Conservation (phyloP, 2,888 invertebrate species). For the Malachius bipustulatus region DNA sequence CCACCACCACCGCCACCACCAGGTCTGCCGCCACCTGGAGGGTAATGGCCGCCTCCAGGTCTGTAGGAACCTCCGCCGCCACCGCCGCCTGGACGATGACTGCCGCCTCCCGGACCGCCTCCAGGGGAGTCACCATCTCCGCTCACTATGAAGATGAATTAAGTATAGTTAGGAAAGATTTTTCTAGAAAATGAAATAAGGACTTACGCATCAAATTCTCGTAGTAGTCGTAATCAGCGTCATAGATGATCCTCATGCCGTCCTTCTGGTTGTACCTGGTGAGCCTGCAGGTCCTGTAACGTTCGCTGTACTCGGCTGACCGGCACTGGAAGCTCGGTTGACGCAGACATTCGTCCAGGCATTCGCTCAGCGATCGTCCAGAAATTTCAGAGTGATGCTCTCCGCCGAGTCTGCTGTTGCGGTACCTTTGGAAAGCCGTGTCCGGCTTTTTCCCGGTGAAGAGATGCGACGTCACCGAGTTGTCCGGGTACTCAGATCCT, state of each 20-base stretch:
- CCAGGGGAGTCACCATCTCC: no score
- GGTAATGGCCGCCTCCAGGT: constrained; percentile 19
- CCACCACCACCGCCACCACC: constrained; percentile 15
- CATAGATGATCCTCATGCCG: constrained; percentile 78
- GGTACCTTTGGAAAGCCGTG: constrained; percentile 78
- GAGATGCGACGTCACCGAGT: constrained; percentile 72
- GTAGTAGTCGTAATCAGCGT: constrained; percentile 86
- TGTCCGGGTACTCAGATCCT: constrained; percentile 80
- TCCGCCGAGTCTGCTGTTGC: constrained; percentile 75
- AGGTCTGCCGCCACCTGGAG: constrained; percentile 14
- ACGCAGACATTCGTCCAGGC: constrained; percentile 77
- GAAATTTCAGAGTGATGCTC: constrained; percentile 86
- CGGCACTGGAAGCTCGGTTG: constrained; percentile 85
- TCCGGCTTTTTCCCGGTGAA: constrained; percentile 71
- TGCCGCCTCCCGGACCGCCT: constrained; percentile 23
- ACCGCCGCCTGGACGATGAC: constrained; percentile 19
- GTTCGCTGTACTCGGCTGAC: constrained; percentile 79
- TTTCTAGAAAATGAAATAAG: constrained; percentile 12
- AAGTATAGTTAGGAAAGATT: no score
- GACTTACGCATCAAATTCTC: constrained; percentile 86
- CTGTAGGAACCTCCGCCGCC: constrained; percentile 17
- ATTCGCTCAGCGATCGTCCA: constrained; percentile 77
- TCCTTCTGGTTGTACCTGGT: constrained; percentile 80
- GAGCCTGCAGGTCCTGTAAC: constrained; percentile 71
- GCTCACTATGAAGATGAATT: no score